A percentile compares a stretch with the other conserved stretches of the same genome.
phyloP scores from a whole-genome alignment of 2,797 vertebrate genomes.

The Lepidocolaptes lacrymiger region DNA sequence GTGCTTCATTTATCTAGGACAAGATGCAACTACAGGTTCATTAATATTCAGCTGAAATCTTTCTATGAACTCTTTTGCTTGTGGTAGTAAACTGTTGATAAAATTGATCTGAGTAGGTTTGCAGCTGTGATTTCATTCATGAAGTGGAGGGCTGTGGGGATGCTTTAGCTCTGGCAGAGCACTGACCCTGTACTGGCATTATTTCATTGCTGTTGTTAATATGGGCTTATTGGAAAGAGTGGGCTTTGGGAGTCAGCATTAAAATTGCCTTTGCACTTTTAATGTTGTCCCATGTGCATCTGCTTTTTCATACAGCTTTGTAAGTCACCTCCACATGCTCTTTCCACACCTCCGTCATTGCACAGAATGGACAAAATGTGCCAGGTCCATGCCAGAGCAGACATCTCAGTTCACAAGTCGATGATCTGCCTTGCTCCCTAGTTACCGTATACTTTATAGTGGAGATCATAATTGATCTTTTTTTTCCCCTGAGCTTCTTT shows the following conservation, averaged over 20 bases:
- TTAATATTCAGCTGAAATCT: neutral
- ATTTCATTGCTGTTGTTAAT: neutral
- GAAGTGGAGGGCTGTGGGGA: neutral
- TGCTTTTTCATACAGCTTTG: neutral
- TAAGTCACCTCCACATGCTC: neutral
- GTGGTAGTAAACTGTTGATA: neutral
- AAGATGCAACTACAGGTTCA: neutral
- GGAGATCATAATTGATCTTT: neutral
- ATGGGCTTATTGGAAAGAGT: neutral
- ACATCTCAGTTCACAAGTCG: neutral
- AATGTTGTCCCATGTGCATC: neutral
- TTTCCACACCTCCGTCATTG: neutral
- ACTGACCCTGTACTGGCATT: neutral
- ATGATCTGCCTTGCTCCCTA: neutral
- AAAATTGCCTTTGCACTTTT: neutral
- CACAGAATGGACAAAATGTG: neutral
- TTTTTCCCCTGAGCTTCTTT: neutral
- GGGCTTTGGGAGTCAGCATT: neutral
- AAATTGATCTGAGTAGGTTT: neutral
- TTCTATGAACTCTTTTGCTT: neutral
- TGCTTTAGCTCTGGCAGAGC: neutral
- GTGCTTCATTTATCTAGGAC: neutral
- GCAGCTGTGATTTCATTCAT: neutral
- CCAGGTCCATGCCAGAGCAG: neutral
- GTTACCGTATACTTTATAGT: neutral